Evolutionary conservation across 2,888 invertebrate species (phyloP).

Genomic region (Xylota segnis): DNA sequence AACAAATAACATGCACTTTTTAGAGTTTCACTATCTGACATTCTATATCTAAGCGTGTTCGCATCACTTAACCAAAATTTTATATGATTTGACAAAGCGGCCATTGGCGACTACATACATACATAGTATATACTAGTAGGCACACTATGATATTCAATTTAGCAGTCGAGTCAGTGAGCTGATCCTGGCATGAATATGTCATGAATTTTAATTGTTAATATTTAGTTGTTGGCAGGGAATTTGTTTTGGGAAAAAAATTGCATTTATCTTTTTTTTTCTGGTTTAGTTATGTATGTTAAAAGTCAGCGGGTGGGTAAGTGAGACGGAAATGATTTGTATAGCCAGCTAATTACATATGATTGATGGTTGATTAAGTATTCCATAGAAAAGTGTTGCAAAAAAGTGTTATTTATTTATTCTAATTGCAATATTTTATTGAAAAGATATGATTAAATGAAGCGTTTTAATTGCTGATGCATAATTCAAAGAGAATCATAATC

Average conservation of each 20-base stretch:
- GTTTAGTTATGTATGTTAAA: constrained; percentile 17
- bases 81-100: constrained; percentile 45
- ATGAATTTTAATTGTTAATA: constrained; percentile 55
- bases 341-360: not conserved
- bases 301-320: constrained; percentile 6
- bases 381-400: not conserved
- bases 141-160: constrained; percentile 41
- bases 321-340: constrained; percentile 2
- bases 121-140: not conserved
- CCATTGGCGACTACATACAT: not conserved
- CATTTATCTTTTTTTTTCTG: not conserved
- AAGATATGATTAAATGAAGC: constrained; percentile 15
- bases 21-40: not conserved
- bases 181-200: constrained; percentile 25
- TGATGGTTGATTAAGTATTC: constrained; percentile 5
- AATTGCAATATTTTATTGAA: constrained; percentile 28
- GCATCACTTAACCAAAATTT: constrained; percentile 56
- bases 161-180: constrained; percentile 18
- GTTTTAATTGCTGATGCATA: not conserved
- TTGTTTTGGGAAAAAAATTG: constrained; percentile 14
- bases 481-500: no score
- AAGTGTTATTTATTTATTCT: not conserved
- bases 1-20: constrained; percentile 10
- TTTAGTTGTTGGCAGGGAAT: constrained; percentile 21
- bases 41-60: constrained; percentile 47